Base-by-base conservation (phyloP, 2,888 invertebrate genomes). In the Heliothis peltigera region DNA sequence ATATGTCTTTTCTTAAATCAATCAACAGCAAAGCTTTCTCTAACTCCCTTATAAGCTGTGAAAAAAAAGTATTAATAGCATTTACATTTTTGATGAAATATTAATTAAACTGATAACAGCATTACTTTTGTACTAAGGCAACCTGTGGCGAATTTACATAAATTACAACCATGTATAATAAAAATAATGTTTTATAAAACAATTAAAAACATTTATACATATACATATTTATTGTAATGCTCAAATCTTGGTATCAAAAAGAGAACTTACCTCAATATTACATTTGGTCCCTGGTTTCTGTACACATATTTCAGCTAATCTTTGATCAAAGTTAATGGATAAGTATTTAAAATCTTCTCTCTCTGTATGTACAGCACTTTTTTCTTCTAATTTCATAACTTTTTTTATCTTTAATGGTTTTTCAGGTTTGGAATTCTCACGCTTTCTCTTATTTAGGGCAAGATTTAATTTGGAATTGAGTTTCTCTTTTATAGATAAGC, bases 1-100 rank as follows among this genome's bases (percentile, higher is more conserved):
- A 89, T 95, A 96, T 81, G 91, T 95, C 90, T 64, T 87, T 86
- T 61, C 78, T 87, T 53, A 77, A 81, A 70, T 93, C 88, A 52
- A 94, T 84, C 73, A 84, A 80, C 47, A 96, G 95, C 65, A 98
- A 90, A 15, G 96, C 97, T 63, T 96, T 95, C 57, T 96, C 96
- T 69, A 98, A 91, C 88, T 98, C 98, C 81, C 96, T 96, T 87
- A 99, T 95, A 57, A 98, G 96, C 98, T 97, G 87, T 48, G 94
- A 95, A 65, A 22, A 59, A 51, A 44, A 70, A 54, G 32, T 17
- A 54, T 42, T 15, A 6, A n/a, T 7, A 6, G 42, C 0, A 28
- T 19, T 8, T n/a, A 28, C 4, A 22, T 32, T 18, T 15, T n/a
- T 7, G 39, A 53, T 21, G 21, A 46, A n/a, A n/a, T n/a, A n/a